These are phyloP conservation scores for Quadroppia sp. DNA, from an alignment of 2,888 invertebrate species.

Conservation along the genomic window DNA sequence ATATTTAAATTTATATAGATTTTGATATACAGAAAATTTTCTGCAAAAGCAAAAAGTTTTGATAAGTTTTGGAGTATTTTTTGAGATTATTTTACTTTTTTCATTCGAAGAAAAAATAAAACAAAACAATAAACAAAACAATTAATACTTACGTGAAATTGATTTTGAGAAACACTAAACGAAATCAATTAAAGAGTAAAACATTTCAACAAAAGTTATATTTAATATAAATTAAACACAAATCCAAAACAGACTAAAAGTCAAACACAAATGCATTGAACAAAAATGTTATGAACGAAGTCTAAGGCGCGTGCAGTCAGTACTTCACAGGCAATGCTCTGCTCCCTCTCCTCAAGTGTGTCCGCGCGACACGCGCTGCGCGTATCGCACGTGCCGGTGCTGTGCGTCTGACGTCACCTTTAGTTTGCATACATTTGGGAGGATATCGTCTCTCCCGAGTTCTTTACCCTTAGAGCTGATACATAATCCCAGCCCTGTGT, in stretches of 20 bases:
- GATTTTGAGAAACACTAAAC: no score
- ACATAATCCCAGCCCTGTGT: background rate
- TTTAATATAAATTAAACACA: background rate
- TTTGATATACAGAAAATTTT: no score
- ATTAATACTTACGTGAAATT: no score
- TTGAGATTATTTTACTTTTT: no score
- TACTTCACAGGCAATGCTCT: background rate
- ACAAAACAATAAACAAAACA: no score
- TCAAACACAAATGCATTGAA: background rate
- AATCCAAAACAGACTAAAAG: background rate
- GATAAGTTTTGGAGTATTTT: no score
- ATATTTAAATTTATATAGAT: no score
- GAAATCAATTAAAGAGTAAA: no score
- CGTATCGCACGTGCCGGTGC: slow-evolving; percentile 1
- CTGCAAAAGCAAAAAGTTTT: no score
- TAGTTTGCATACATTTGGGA: slow-evolving; percentile 11
- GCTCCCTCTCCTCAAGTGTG: slow-evolving; percentile 6
- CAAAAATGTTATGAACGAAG: slow-evolving; percentile 3
- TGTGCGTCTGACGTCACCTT: slow-evolving; percentile 1
- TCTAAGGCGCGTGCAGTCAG: slow-evolving; percentile 26
- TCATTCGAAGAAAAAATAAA: no score
- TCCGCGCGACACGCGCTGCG: slow-evolving; percentile 15
- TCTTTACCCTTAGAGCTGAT: slow-evolving; percentile 23
- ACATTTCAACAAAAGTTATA: background rate
- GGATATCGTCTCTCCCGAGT: background rate